phyloP scores from a whole-genome alignment of 2,888 invertebrate species.

The Lycocerus yunnanus region DNA sequence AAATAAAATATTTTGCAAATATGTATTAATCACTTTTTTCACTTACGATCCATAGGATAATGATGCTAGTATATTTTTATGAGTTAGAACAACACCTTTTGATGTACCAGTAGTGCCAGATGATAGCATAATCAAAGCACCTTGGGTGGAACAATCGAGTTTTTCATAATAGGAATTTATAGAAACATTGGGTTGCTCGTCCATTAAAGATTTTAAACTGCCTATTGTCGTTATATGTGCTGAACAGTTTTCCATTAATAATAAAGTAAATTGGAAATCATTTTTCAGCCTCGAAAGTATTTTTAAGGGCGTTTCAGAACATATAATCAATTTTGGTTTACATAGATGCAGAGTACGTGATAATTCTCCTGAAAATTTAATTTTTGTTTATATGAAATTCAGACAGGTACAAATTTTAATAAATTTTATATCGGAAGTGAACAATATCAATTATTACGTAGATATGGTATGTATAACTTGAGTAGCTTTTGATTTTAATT shows the following conservation, averaged over 20 bases:
- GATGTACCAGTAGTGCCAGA: conserved; percentile 73
- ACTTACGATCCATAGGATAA: neutral
- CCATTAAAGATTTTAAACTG: neutral
- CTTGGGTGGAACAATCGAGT: conserved; percentile 18
- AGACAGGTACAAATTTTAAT: too few relatives aligned
- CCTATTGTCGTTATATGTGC: neutral
- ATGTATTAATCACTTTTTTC: neutral
- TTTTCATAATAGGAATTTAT: neutral
- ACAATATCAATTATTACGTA: too few relatives aligned
- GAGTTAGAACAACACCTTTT: conserved; percentile 68
- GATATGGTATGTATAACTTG: too few relatives aligned
- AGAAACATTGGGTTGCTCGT: neutral
- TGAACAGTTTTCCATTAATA: neutral
- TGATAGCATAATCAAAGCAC: conserved; percentile 59
- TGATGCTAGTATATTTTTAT: conserved; percentile 55
- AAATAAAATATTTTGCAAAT: neutral
- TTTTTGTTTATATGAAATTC: too few relatives aligned
- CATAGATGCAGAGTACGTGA: conserved; percentile 35
- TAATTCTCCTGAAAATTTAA: conserved; percentile 36
- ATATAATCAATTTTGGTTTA: conserved; percentile 41
- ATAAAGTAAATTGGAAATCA: neutral
- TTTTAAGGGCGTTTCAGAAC: conserved; percentile 34
- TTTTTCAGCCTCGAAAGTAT: neutral
- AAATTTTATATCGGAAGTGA: too few relatives aligned
- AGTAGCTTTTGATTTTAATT: too few relatives aligned